A percentile compares a stretch with the other conserved stretches of the same genome.
These are phyloP conservation scores for Colossoma macropomum DNA, from an alignment of 2,113 vertebrate genomes.

Conservation along the genomic window DNA sequence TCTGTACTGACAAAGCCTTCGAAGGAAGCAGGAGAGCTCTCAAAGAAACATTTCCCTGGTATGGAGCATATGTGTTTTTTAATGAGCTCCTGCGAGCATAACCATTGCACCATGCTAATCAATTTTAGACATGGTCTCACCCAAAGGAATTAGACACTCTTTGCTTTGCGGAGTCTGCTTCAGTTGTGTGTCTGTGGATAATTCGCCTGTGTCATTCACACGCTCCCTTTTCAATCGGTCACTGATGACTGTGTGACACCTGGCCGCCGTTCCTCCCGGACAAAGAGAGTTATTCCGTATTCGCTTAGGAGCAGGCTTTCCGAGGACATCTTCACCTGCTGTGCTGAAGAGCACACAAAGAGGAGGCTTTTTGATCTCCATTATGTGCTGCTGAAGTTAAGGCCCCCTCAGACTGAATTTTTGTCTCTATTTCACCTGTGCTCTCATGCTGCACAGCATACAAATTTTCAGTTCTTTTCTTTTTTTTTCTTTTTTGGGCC, in stretches of 20 bases:
- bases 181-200: slow-evolving; percentile 10
- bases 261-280: neutral
- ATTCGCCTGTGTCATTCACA: slow-evolving; percentile 8
- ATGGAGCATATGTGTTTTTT: slow-evolving; percentile 36
- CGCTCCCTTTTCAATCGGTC: slow-evolving; percentile 40
- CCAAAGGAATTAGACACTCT: slow-evolving; percentile 21
- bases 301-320: neutral
- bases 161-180: slow-evolving; percentile 34
- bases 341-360: slow-evolving; percentile 37
- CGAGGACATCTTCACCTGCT: slow-evolving; percentile 37
- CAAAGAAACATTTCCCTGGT: slow-evolving; percentile 32
- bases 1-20: slow-evolving; percentile 20
- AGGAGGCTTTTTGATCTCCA: slow-evolving; percentile 25
- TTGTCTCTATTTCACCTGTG: slow-evolving; percentile 19
- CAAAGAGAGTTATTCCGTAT: slow-evolving; percentile 29
- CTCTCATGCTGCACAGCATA: slow-evolving; percentile 18
- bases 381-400: slow-evolving; percentile 29
- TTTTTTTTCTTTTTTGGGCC: neutral
- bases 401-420: slow-evolving; percentile 17
- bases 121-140: slow-evolving; percentile 41
- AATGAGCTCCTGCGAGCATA: slow-evolving; percentile 47
- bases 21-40: slow-evolving; percentile 23
- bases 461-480: slow-evolving; percentile 8
- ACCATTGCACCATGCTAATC: slow-evolving; percentile 48
- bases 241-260: slow-evolving; percentile 19